Conservation (phyloP, 2,113 vertebrate genomes). For the Seriola rivoliana region DNA sequence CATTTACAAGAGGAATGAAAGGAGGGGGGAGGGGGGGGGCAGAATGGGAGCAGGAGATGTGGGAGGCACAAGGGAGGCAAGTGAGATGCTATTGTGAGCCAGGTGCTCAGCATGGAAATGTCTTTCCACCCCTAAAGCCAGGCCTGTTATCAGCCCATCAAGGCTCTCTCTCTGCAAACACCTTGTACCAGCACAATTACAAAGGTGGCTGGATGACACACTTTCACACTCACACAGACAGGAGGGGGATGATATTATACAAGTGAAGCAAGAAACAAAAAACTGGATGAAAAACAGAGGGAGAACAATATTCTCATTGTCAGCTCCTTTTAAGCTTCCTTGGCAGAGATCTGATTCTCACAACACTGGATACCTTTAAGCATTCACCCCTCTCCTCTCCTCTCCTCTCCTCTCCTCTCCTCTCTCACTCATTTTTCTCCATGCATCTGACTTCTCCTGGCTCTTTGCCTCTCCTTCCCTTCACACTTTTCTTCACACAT, state of each 20-base stretch:
- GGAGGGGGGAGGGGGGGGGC: too few species aligned
- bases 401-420: background rate
- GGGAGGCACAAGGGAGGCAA: constrained; percentile 25
- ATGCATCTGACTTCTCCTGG: constrained; percentile 7
- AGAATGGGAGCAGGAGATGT: constrained; percentile 38
- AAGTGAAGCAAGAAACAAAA: constrained; percentile 34
- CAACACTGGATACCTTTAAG: constrained; percentile 26
- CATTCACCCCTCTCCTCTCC: constrained; percentile 20
- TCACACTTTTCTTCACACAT: constrained; percentile 62
- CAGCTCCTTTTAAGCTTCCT: constrained; percentile 44
- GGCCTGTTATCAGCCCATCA: constrained; percentile 71
- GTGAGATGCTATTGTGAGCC: constrained; percentile 48
- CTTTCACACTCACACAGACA: constrained; percentile 46
- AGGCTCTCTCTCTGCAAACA: constrained; percentile 58
- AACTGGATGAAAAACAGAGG: constrained; percentile 31
- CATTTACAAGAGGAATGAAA: constrained; percentile 45
- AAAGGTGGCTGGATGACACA: constrained; percentile 62
- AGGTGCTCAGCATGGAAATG: constrained; percentile 53
- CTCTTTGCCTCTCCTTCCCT: constrained; percentile 32
- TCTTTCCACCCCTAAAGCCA: constrained; percentile 55
- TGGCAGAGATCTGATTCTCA: constrained; percentile 42
- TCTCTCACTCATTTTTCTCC: constrained; percentile 2
- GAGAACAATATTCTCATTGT: constrained; percentile 50
- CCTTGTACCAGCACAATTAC: constrained; percentile 64
- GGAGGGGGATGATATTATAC: constrained; percentile 41